Percentiles rank a stretch among this genome's conserved stretches.
Evolutionary conservation across 2,797 vertebrate species (phyloP).

Genomic region (Potorous gilbertii): DNA sequence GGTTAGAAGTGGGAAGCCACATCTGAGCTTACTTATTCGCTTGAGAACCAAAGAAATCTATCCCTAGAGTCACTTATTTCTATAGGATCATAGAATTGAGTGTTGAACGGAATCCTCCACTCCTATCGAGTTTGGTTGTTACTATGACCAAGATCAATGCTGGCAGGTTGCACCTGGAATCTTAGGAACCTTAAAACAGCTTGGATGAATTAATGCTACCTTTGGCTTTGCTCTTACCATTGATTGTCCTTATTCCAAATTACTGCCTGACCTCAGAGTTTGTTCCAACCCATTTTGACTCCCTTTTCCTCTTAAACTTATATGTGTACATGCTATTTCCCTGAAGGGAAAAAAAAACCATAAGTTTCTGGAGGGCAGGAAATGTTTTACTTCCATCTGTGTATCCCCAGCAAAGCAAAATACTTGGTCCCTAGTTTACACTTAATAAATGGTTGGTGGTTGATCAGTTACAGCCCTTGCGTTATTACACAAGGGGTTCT

Average conservation of each 20-base stretch:
- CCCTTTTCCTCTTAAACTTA: background rate
- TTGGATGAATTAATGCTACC: background rate
- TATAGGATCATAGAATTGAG: background rate
- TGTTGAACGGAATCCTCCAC: background rate
- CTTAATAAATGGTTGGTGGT: background rate
- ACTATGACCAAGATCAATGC: background rate
- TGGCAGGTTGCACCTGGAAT: background rate
- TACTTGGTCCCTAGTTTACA: background rate
- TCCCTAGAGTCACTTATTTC: background rate
- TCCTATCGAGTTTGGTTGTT: background rate
- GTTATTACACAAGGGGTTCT: background rate
- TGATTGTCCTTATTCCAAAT: background rate
- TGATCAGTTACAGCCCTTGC: background rate
- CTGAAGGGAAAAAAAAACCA: background rate
- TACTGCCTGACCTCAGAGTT: background rate
- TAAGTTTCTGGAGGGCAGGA: background rate
- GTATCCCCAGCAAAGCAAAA: background rate
- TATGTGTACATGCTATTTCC: background rate
- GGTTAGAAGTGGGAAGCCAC: background rate
- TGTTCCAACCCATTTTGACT: background rate
- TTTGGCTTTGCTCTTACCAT: background rate
- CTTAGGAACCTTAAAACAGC: accelerated
- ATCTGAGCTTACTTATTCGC: background rate
- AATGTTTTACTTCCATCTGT: background rate
- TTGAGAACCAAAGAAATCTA: background rate